Evolutionary conservation across 2,888 invertebrate genomes (phyloP), one percentile per base, ranked within the genome.

Genomic region (Lobophora halterata): DNA sequence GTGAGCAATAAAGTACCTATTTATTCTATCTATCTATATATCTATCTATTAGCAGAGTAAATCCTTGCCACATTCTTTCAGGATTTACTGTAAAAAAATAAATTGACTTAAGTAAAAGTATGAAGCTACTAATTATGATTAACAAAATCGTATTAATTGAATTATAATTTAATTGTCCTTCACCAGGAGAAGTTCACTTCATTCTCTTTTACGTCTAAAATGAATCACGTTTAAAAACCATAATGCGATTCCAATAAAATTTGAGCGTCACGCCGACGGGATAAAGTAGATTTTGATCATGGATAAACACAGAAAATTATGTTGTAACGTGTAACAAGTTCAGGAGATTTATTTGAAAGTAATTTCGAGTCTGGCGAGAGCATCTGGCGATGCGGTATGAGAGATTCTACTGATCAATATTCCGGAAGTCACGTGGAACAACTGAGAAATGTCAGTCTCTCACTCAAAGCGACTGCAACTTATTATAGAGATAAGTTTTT

Each of bases 401-500:
- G 78, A 76, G 71, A 81, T 82, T 81, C 71, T 58, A 61, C 77
- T 85, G 81, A 83, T 86, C 86, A 85, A 86, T 86, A 86, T 85
- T 85, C 85, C 71, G 73, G 64, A 71, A 81, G 77, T 75, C 73
- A 70, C 70, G 54, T 51, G 72, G 72, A 79, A 78, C 79, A 83
- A 79, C 76, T 78, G 72, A 71, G 78, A 80, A 81, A 82, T 83
- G 80, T 75, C 81, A 80, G 77, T 79, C 75, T 74, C 75, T 79
- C 70, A 76, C 71, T 79, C 81, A 77, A 79, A 79, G 65, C 57
- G 57, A 58, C 58, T 71, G 71, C 65, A 65, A 67, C 65, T 69
- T 74, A 75, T 74, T 75, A 71, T 67, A 59, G 63, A 65, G 58
- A 55, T 50, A 41, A 56, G 49, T 61, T 20, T 37, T 29, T 28